These are phyloP conservation scores for Diaprepes abbreviatus DNA, from an alignment of 2,888 invertebrate species.

Conservation along the genomic window DNA sequence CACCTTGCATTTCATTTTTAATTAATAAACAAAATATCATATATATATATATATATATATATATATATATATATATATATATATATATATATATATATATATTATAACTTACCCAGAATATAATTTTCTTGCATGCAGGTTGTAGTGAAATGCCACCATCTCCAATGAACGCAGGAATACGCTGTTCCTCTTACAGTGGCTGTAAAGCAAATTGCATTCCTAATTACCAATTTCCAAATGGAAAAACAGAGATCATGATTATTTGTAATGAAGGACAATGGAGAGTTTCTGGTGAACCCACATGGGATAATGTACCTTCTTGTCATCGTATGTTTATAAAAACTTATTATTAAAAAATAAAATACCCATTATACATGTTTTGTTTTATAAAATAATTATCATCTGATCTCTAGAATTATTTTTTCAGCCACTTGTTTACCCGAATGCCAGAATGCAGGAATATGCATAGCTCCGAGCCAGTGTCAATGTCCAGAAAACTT, in stretches of 20 bases:
- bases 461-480: conserved; percentile 80
- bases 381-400: too few relatives aligned
- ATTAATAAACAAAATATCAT: too few relatives aligned
- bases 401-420: too few relatives aligned
- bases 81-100: too few relatives aligned
- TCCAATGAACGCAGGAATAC: conserved; percentile 62
- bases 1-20: too few relatives aligned
- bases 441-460: conserved; percentile 84
- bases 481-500: conserved; percentile 83
- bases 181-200: conserved; percentile 63
- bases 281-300: conserved; percentile 66
- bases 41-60: too few relatives aligned
- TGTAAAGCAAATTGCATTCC: conserved; percentile 70
- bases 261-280: conserved; percentile 69
- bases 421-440: conserved; percentile 81
- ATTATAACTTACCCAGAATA: too few relatives aligned
- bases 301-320: conserved; percentile 70
- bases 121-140: too few relatives aligned
- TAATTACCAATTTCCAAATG: conserved; percentile 71
- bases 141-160: conserved; percentile 60
- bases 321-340: conserved; percentile 77
- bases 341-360: too few relatives aligned
- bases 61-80: too few relatives aligned
- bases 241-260: conserved; percentile 67
- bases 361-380: too few relatives aligned